Evolutionary conservation across 2,888 invertebrate species (phyloP).

Genomic region (Latrodectus elegans): DNA sequence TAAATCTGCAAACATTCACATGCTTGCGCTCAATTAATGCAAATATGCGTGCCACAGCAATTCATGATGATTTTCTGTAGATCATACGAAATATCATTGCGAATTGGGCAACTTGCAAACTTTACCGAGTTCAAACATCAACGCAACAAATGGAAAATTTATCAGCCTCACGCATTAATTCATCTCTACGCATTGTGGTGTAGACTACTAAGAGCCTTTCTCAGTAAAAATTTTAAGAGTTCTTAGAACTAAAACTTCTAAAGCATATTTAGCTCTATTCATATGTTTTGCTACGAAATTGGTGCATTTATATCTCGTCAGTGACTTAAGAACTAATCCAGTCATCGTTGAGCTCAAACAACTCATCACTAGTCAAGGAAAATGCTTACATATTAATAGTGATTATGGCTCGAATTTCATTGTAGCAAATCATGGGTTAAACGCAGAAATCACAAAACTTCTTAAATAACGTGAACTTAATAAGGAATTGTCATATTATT

Average conservation of each 20-base stretch:
- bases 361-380: neutral
- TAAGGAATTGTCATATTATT: neutral
- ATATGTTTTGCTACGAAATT: neutral
- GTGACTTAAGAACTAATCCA: neutral
- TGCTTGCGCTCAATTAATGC: slow-evolving; percentile 9
- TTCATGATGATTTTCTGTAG: neutral
- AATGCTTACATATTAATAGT: neutral
- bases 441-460: neutral
- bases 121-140: neutral
- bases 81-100: neutral
- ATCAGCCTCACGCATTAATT: neutral
- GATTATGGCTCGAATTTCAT: neutral
- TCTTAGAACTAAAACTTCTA: neutral
- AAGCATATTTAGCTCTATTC: slow-evolving; percentile 3
- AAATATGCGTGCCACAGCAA: neutral
- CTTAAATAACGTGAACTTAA: neutral
- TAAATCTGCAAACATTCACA: neutral
- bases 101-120: neutral
- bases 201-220: neutral
- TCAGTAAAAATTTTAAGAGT: neutral
- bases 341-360: neutral
- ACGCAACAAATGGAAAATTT: neutral
- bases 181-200: neutral
- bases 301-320: neutral
- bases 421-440: neutral